Evolutionary conservation across 2,797 vertebrate genomes (phyloP), one percentile per base, ranked within the genome.

Genomic region (Rhyacichthys aspro): DNA sequence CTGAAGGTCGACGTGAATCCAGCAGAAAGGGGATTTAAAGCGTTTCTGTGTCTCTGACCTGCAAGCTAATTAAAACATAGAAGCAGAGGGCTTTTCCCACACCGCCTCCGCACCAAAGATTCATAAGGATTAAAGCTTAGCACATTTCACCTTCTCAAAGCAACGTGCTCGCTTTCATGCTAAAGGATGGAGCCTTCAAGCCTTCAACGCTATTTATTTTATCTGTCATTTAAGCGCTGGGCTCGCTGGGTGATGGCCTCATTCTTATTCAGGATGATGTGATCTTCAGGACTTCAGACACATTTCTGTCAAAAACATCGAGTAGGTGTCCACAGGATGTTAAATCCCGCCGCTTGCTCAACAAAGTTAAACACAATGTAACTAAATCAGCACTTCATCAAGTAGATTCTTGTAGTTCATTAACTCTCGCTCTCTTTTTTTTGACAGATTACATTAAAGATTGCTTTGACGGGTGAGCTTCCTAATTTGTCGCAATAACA

Each of bases 61-160:
- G 34, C 2, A 0, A 44, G 68, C 70, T 83, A 75, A 85, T 82
- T 76, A 78, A 75, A 79, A 67, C 41, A 57, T 0, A 0, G 18
- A 68, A 15, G 67, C 49, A 36, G 15, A 11, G 16, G 47, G 57
- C 32, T 71, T 78, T 59, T 81, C 56, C 52, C 42, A 36, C 12
- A 1, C 28, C 52, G 28, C 49, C 55, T 70, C 46, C 53, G 59
- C 8, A 43, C 19, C 34, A 60, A 50, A 78, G 63, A 63, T 14
- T 19, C 10, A 23, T 0, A 8, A 67, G 71, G 59, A 84, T 83
- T 78, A 76, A 39, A 45, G 19, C 33, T 59, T 36, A 58, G 43
- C 42, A 42, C 36, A 17, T 69, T 43, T 61, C 34, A 65, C 55
- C 63, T 58, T 74, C 47, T 34, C 7, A 10, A 49, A 18, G 16